A percentile compares a stretch with the other conserved stretches of the same genome.
Evolutionary conservation across 1,140 invertebrate species (phyloP).

Genomic region (Anadara kagoshimensis): DNA sequence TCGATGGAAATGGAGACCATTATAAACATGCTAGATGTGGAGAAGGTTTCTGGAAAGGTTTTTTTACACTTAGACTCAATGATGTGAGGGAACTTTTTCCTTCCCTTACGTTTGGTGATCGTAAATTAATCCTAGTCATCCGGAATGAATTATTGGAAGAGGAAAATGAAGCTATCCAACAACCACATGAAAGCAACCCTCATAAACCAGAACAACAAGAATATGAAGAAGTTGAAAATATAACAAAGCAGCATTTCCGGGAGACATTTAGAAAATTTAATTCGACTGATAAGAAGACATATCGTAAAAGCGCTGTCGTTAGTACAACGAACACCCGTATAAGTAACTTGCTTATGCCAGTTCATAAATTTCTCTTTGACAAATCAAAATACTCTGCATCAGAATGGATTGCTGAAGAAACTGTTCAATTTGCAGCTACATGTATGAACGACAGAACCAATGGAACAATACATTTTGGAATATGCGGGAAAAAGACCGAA

Average conservation of each 20-base stretch:
- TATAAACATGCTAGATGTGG: too few relatives aligned
- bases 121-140: too few relatives aligned
- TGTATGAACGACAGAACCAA: constrained; percentile 52
- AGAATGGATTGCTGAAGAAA: constrained; percentile 39
- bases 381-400: background rate
- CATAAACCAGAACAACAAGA: too few relatives aligned
- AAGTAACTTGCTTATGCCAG: constrained; percentile 21
- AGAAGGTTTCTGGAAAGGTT: too few relatives aligned
- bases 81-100: too few relatives aligned
- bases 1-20: too few relatives aligned
- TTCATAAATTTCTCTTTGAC: constrained; percentile 34
- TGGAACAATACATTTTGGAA: constrained; percentile 56
- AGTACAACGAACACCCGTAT: constrained; percentile 4
- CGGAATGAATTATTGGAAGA: too few relatives aligned
- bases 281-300: constrained; percentile 3
- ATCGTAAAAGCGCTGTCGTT: constrained; percentile 2
- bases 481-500: constrained; percentile 24
- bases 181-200: too few relatives aligned
- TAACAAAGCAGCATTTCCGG: background rate
- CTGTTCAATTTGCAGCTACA: constrained; percentile 44
- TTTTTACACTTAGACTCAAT: too few relatives aligned
- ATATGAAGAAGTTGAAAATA: too few relatives aligned
- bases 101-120: too few relatives aligned
- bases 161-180: too few relatives aligned
- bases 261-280: constrained; percentile 36